Evolutionary conservation across 2,113 vertebrate species (phyloP).

Genomic region (Tichodroma muraria): DNA sequence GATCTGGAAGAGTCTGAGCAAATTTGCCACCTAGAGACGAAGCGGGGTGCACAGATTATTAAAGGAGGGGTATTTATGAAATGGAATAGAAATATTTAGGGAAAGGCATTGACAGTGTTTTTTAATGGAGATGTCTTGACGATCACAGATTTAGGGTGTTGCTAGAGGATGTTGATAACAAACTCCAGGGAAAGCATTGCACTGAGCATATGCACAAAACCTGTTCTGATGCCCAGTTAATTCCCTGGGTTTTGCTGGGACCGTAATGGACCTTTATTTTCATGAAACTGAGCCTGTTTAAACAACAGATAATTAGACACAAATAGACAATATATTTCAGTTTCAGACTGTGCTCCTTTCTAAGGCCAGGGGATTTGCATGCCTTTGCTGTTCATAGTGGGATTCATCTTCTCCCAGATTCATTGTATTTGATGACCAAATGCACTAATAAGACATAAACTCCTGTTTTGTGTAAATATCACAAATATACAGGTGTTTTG

Average conservation of each 20-base stretch:
- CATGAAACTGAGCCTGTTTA: neutral
- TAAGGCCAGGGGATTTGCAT: neutral
- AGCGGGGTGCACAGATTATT: neutral
- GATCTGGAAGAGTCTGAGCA: slow-evolving; percentile 96
- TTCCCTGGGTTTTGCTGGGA: neutral
- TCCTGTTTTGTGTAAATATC: neutral
- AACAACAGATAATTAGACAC: neutral
- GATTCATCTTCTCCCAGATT: neutral
- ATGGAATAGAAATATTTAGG: neutral
- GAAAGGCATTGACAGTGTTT: neutral
- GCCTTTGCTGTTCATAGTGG: neutral
- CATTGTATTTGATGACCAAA: neutral
- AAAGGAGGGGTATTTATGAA: neutral
- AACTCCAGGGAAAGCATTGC: neutral
- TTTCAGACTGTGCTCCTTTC: neutral
- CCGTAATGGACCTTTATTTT: neutral
- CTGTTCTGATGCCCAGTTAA: neutral
- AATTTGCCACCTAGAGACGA: slow-evolving; percentile 87
- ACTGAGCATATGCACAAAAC: neutral
- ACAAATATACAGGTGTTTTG: neutral
- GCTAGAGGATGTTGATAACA: neutral
- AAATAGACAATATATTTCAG: neutral
- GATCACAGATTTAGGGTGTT: neutral
- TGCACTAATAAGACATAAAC: neutral
- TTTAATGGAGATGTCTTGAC: neutral